Evolutionary conservation across 2,888 invertebrate genomes (phyloP).

Genomic region (Eudemis profundana): DNA sequence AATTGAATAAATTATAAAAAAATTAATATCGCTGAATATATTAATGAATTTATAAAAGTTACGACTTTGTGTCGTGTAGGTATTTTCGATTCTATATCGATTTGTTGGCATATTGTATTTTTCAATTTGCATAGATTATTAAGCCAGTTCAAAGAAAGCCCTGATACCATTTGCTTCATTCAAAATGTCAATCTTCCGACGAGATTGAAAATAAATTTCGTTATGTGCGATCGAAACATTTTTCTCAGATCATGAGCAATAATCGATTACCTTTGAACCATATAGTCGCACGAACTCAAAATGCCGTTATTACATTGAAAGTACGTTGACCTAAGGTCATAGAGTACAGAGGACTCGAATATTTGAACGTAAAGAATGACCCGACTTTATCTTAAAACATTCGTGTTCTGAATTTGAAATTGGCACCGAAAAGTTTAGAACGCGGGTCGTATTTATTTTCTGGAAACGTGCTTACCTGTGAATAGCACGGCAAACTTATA

Average conservation of each 20-base stretch:
- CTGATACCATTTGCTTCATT: not conserved
- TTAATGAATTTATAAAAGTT: no score
- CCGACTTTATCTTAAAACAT: constrained; percentile 38
- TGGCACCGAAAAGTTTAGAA: constrained; percentile 37
- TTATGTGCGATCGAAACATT: constrained; percentile 18
- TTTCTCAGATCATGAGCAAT: constrained; percentile 43
- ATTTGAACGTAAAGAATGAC: constrained; percentile 42
- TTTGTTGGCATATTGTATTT: no score
- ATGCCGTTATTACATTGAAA: constrained; percentile 69
- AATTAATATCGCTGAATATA: no score
- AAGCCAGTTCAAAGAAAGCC: not conserved
- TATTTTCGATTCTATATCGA: no score
- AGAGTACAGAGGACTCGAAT: constrained; percentile 35
- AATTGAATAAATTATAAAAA: no score
- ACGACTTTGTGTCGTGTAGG: no score
- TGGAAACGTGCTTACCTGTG: constrained; percentile 32
- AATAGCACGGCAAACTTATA: constrained; percentile 29
- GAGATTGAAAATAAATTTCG: constrained; percentile 22
- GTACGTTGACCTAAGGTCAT: constrained; percentile 71
- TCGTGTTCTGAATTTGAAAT: constrained; percentile 44
- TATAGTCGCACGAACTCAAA: constrained; percentile 55
- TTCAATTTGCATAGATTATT: no score
- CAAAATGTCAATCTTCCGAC: constrained; percentile 14
- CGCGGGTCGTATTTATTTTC: constrained; percentile 38
- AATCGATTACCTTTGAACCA: constrained; percentile 57